Evolutionary conservation across 2,113 vertebrate genomes (phyloP).

Genomic region (Ctenodactylus gundi): DNA sequence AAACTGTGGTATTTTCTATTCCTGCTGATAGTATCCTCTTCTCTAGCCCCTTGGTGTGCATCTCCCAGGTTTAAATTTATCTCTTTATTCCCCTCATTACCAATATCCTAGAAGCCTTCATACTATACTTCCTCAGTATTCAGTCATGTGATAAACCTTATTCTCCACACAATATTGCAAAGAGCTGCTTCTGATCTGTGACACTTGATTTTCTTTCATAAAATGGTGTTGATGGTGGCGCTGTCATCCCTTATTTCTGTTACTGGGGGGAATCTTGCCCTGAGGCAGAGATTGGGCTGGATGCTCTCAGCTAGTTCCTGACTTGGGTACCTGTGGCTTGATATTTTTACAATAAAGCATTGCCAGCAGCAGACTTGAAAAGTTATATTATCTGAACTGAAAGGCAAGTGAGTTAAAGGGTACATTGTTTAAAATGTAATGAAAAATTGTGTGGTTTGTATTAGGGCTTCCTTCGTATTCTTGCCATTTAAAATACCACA

Average conservation of each 20-base stretch:
- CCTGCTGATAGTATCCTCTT: not conserved
- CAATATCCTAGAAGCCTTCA: not conserved
- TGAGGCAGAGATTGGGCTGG: not conserved
- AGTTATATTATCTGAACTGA: not conserved
- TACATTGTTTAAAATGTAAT: not conserved
- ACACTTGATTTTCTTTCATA: not conserved
- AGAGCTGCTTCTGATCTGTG: not conserved
- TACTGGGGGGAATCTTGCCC: too few species aligned
- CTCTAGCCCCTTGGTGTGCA: not conserved
- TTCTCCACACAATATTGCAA: too few species aligned
- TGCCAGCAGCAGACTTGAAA: not conserved
- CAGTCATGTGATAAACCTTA: not conserved
- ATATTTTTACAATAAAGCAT: not conserved
- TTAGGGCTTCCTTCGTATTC: not conserved
- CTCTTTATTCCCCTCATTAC: not conserved
- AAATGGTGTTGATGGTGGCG: accelerated
- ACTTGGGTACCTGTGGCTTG: not conserved
- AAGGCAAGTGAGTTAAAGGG: not conserved
- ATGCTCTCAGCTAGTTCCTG: not conserved
- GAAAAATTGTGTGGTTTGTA: not conserved
- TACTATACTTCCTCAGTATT: not conserved
- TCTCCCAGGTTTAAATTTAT: not conserved
- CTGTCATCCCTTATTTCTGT: not conserved
- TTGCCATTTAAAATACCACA: not conserved
- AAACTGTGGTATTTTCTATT: not conserved